A percentile compares a stretch with the other conserved stretches of the same genome.
phyloP scores from a whole-genome alignment of 1,140 invertebrate genomes.

The Philotrypesis tridentata region DNA sequence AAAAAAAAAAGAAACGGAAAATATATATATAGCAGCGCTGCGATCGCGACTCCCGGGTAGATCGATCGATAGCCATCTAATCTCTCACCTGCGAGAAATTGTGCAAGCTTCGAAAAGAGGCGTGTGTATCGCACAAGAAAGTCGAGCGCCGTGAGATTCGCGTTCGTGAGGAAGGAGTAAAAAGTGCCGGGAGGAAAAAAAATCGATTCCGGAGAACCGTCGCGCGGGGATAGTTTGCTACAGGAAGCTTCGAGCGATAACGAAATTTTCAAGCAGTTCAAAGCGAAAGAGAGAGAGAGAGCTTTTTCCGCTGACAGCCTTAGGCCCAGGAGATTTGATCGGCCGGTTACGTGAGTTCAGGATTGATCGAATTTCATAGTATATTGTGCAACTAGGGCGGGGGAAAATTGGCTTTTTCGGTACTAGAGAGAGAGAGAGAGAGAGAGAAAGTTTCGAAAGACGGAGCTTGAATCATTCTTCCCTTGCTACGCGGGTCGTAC shows the following conservation, averaged over 20 bases:
- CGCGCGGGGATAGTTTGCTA: neutral
- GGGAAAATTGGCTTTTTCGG: no score
- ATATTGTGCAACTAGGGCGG: no score
- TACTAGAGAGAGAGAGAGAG: no score
- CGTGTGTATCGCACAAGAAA: neutral
- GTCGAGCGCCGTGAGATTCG: neutral
- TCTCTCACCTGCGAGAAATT: neutral
- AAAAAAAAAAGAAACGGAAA: no score
- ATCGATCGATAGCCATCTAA: neutral
- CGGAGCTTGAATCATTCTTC: no score
- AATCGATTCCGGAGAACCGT: neutral
- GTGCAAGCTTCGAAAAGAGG: neutral
- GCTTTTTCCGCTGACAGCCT: no score
- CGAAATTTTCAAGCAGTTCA: neutral
- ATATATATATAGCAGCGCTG: neutral
- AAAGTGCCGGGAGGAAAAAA: neutral
- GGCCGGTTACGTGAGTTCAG: no score
- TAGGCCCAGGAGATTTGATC: no score
- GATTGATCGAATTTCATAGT: no score
- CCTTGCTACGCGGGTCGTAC: no score
- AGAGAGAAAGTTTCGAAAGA: no score
- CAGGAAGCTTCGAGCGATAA: neutral
- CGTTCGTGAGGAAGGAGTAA: neutral
- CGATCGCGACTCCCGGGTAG: neutral
- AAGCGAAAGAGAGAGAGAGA: no score